These are phyloP conservation scores for Callaeas wilsoni DNA, from an alignment of 2,113 vertebrate species.

Conservation along the genomic window DNA sequence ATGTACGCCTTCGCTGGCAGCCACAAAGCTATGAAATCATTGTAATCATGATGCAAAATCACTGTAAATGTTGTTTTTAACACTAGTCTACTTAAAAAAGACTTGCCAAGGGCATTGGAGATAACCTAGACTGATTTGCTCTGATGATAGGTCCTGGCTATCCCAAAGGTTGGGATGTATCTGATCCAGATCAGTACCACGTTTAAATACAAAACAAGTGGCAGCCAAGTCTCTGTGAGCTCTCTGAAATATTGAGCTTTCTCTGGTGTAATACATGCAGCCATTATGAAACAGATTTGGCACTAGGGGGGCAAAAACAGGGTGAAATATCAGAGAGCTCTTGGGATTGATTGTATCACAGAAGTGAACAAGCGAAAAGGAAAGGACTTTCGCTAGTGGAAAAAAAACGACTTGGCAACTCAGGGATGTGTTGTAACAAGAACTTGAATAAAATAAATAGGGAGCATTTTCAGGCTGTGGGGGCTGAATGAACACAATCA, in stretches of 20 bases:
- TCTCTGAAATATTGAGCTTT: conserved; percentile 1
- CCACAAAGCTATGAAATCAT: background rate
- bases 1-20: background rate
- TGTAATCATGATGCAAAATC: background rate
- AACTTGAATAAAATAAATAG: conserved; percentile 77
- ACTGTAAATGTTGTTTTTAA: background rate
- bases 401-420: conserved; percentile 68
- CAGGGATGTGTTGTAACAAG: conserved; percentile 68
- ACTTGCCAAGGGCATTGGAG: background rate
- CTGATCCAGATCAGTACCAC: background rate
- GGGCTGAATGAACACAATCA: conserved; percentile 73
- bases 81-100: background rate
- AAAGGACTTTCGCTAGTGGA: conserved; percentile 64
- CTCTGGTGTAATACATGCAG: background rate
- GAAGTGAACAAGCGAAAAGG: conserved; percentile 57
- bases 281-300: conserved; percentile 14
- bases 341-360: conserved; percentile 46
- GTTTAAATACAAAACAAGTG: background rate
- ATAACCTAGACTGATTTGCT: background rate
- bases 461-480: conserved; percentile 70
- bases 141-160: background rate
- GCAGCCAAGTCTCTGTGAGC: background rate
- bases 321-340: conserved; percentile 10
- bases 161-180: background rate
- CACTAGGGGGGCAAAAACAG: background rate